Conservation (phyloP, 2,797 vertebrate species). For the Phylloscopus collybita region DNA sequence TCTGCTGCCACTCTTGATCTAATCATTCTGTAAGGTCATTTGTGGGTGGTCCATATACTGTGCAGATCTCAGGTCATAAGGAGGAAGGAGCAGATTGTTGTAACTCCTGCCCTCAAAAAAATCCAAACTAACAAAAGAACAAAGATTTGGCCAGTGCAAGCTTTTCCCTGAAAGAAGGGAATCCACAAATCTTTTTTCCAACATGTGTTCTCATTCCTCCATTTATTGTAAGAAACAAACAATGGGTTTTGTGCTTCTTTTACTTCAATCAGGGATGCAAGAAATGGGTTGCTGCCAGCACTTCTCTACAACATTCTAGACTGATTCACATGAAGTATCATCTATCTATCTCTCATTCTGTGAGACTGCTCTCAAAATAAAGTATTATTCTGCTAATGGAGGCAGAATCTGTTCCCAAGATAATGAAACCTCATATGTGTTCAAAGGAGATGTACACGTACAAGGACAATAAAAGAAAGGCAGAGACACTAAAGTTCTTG, state of each 20-base stretch:
- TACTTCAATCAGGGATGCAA: neutral
- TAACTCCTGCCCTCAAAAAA: accelerated
- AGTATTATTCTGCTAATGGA: neutral
- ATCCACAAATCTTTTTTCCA: neutral
- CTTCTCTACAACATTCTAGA: neutral
- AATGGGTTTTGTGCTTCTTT: neutral
- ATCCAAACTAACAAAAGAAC: accelerated
- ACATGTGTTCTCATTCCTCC: neutral
- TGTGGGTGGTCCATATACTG: neutral
- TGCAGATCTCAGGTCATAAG: neutral
- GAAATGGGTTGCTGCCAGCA: neutral
- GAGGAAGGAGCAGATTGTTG: neutral
- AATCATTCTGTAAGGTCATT: neutral
- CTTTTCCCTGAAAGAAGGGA: neutral
- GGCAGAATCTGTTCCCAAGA: neutral
- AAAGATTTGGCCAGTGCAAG: neutral
- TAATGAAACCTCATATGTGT: neutral
- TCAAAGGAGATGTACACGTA: neutral
- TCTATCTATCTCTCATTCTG: neutral
- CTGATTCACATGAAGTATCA: neutral
- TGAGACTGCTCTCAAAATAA: neutral
- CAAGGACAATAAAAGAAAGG: neutral
- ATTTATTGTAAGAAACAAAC: neutral
- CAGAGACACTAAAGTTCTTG: neutral
- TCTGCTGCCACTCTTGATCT: neutral